These are phyloP conservation scores for Origma solitaria DNA, from an alignment of 2,113 vertebrate genomes.

Conservation along the genomic window DNA sequence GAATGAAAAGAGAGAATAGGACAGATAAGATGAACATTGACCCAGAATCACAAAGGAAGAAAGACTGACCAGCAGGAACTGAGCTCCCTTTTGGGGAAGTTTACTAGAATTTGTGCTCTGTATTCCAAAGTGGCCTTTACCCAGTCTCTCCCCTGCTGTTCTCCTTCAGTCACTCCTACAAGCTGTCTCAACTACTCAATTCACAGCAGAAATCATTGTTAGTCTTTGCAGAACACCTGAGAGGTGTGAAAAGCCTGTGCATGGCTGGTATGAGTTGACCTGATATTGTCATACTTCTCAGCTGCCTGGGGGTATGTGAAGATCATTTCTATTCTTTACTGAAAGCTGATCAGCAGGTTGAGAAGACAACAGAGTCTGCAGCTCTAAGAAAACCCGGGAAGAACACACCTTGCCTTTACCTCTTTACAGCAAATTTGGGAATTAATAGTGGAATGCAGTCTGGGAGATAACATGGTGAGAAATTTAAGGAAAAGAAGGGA, in stretches of 20 bases:
- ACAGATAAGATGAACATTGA: neutral
- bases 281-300: neutral
- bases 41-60: neutral
- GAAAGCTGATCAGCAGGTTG: neutral
- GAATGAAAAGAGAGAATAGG: neutral
- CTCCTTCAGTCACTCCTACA: neutral
- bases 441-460: neutral
- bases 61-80: neutral
- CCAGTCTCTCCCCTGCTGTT: neutral
- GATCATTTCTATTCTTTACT: neutral
- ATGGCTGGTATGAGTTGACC: neutral
- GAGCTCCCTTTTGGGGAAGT: neutral
- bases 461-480: neutral
- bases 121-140: neutral
- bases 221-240: neutral
- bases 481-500: neutral
- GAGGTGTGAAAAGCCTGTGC: neutral
- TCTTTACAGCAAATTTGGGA: neutral
- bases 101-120: neutral
- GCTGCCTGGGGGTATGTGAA: neutral
- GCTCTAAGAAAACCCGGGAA: neutral
- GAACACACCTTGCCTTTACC: neutral
- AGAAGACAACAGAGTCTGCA: neutral
- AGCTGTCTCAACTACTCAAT: neutral
- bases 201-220: neutral